Conservation (phyloP, 2,113 vertebrate genomes). For the Lagopus leucura region DNA sequence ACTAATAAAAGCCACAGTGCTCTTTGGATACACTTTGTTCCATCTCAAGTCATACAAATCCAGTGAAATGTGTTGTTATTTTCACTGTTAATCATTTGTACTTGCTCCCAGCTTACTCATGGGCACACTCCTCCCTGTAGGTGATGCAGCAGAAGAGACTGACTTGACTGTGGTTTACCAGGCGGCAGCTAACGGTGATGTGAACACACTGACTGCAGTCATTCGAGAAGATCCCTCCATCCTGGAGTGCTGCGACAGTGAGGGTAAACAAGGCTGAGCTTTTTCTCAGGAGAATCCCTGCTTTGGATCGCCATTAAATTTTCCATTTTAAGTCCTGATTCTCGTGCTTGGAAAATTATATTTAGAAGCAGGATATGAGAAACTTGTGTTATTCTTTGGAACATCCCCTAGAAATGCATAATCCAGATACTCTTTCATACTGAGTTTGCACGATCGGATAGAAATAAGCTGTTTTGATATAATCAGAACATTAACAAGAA, state of each 20-base stretch:
- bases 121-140: conserved; percentile 51
- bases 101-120: neutral
- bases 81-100: conserved; percentile 4
- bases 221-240: conserved; percentile 91
- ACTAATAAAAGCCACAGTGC: conserved; percentile 13
- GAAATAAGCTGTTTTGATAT: neutral
- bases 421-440: neutral
- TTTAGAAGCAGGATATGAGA: neutral
- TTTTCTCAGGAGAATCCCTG: neutral
- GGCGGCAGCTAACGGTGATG: conserved; percentile 86
- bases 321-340: neutral
- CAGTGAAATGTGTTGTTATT: neutral
- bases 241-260: conserved; percentile 87
- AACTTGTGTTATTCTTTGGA: neutral
- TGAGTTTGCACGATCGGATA: neutral
- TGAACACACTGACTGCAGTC: conserved; percentile 84
- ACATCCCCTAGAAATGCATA: neutral
- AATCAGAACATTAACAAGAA: neutral
- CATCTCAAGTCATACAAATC: neutral
- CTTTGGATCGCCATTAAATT: neutral
- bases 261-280: conserved; percentile 75
- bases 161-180: conserved; percentile 87
- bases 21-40: conserved; percentile 7
- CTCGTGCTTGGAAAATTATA: neutral
- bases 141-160: conserved; percentile 84